These are phyloP conservation scores for Julus scandinavius DNA, from an alignment of 2,888 invertebrate species.

Conservation along the genomic window DNA sequence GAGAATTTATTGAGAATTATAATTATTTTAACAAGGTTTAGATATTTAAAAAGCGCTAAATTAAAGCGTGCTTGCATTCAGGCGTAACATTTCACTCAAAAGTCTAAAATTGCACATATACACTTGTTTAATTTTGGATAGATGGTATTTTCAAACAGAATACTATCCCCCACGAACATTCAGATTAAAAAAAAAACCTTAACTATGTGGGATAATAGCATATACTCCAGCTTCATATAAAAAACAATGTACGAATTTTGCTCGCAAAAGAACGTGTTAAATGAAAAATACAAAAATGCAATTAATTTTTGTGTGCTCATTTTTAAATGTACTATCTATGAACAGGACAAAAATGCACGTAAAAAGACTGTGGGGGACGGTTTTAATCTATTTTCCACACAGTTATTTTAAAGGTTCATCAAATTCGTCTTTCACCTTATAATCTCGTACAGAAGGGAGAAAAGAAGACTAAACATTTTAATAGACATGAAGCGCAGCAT, in stretches of 20 bases:
- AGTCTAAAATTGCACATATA: not conserved
- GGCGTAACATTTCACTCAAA: no score
- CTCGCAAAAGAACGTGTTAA: not conserved
- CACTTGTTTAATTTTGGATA: not conserved
- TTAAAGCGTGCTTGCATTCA: no score
- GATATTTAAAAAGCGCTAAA: no score
- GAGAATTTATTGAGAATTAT: no score
- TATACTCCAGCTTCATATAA: not conserved
- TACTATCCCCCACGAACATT: slow-evolving; percentile 14
- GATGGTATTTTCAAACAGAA: not conserved
- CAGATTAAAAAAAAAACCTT: not conserved
- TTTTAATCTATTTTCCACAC: not conserved
- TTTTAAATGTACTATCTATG: not conserved
- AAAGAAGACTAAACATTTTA: not conserved
- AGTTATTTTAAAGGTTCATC: not conserved
- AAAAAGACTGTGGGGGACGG: not conserved
- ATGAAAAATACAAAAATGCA: not conserved
- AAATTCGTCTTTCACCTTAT: not conserved
- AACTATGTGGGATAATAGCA: not conserved
- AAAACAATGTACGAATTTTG: not conserved
- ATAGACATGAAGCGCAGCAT: not conserved
- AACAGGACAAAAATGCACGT: not conserved
- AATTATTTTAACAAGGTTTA: no score
- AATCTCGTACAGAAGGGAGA: not conserved
- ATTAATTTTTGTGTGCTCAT: not conserved